These are phyloP conservation scores for Leptarthrus brevirostris DNA, from an alignment of 2,888 invertebrate species.

Conservation along the genomic window DNA sequence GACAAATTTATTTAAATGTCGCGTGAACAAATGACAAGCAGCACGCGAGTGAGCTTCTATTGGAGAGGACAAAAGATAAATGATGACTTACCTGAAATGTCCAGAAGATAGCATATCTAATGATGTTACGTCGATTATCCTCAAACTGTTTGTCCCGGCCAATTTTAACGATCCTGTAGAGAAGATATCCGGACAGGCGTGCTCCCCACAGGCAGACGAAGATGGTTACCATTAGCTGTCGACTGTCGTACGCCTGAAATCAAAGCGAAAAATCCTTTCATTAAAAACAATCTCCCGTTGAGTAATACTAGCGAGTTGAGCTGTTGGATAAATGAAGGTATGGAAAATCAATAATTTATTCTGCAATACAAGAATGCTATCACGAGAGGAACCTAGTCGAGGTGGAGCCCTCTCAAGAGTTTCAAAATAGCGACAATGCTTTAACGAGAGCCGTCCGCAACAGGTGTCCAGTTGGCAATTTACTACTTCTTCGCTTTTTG, in stretches of 20 bases:
- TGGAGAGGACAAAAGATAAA: constrained; percentile 1
- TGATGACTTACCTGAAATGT: constrained; percentile 80
- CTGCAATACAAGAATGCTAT: neutral
- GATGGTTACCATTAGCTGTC: constrained; percentile 90
- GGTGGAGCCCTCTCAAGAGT: neutral
- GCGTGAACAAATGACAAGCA: neutral
- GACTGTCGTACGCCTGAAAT: constrained; percentile 81
- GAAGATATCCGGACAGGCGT: constrained; percentile 85
- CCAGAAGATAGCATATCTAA: constrained; percentile 93
- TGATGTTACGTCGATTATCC: constrained; percentile 85
- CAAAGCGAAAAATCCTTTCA: constrained; percentile 43
- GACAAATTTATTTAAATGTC: constrained; percentile 7
- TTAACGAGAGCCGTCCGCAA: constrained; percentile 5
- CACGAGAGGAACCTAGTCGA: neutral
- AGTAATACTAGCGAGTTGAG: neutral
- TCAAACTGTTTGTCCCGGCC: constrained; percentile 92
- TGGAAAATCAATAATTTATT: constrained; percentile 32
- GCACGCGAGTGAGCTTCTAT: constrained; percentile 5
- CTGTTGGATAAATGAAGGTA: neutral
- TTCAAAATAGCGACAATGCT: constrained; percentile 22
- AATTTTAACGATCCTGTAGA: constrained; percentile 87
- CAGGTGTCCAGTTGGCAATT: constrained; percentile 25
- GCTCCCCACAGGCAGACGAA: constrained; percentile 90
- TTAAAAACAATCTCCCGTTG: constrained; percentile 17
- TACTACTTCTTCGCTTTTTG: constrained; percentile 2